Percentiles rank a stretch among this genome's conserved stretches.
phyloP scores from a whole-genome alignment of 2,113 vertebrate species.

The Oryzias woworae region DNA sequence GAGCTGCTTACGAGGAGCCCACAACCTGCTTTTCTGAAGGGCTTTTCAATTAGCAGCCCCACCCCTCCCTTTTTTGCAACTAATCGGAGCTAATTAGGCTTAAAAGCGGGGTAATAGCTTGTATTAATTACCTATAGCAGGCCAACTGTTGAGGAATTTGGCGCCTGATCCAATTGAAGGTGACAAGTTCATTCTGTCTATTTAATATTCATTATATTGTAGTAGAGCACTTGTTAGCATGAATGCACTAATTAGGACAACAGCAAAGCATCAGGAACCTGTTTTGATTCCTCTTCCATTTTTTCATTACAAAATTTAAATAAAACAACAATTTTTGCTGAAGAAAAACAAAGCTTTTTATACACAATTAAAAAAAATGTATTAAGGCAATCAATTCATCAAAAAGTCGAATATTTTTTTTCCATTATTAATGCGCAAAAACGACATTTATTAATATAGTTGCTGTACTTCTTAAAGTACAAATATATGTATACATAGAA shows the following conservation, averaged over 20 bases:
- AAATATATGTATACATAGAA: background rate
- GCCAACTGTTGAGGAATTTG: conserved; percentile 77
- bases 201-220: conserved; percentile 72
- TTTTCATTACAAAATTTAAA: no score
- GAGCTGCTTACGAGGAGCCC: conserved; percentile 69
- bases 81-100: conserved; percentile 80
- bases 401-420: no score
- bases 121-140: conserved; percentile 76
- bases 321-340: no score
- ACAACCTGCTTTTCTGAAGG: conserved; percentile 64
- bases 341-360: no score
- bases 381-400: background rate
- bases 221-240: conserved; percentile 65
- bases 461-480: no score
- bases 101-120: conserved; percentile 77
- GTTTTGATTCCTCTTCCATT: background rate
- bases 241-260: conserved; percentile 48
- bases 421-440: no score
- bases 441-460: no score
- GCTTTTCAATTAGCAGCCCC: conserved; percentile 74
- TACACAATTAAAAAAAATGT: background rate
- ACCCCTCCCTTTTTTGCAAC: conserved; percentile 26
- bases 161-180: conserved; percentile 63
- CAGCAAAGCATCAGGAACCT: conserved; percentile 24
- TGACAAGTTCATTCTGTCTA: conserved; percentile 68